These are phyloP conservation scores for Troides oblongomaculatus DNA, from an alignment of 2,888 invertebrate species.

Conservation along the genomic window DNA sequence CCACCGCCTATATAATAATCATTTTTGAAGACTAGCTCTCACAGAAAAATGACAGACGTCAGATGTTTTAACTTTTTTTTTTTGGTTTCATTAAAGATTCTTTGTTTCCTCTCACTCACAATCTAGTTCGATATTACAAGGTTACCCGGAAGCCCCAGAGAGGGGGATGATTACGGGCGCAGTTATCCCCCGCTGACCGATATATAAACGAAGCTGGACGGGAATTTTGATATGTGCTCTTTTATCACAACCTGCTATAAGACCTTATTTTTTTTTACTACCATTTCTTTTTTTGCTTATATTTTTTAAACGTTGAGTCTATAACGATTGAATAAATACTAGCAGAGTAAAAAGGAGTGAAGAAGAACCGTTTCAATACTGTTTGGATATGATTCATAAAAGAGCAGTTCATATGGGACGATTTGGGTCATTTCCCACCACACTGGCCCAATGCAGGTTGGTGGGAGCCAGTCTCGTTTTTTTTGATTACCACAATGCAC, in stretches of 20 bases:
- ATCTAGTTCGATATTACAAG: constrained; percentile 29
- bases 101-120: background rate
- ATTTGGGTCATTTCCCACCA: too few species aligned
- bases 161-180: constrained; percentile 44
- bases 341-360: too few species aligned
- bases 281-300: background rate
- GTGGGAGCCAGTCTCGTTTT: too few species aligned
- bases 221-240: constrained; percentile 26
- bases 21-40: too few species aligned
- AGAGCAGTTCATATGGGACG: too few species aligned
- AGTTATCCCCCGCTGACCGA: constrained; percentile 48
- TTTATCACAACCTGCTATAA: constrained; percentile 23
- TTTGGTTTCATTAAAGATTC: background rate
- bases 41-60: too few species aligned
- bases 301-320: background rate
- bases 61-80: background rate
- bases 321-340: too few species aligned
- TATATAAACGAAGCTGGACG: constrained; percentile 42
- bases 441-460: too few species aligned
- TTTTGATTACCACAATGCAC: too few species aligned
- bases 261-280: constrained; percentile 10
- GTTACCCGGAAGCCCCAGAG: constrained; percentile 37
- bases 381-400: too few species aligned
- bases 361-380: too few species aligned
- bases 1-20: too few species aligned